A percentile compares a stretch with the other conserved stretches of the same genome.
Conservation (phyloP, 2,888 invertebrate genomes). For the Caenorhabditis afra region DNA sequence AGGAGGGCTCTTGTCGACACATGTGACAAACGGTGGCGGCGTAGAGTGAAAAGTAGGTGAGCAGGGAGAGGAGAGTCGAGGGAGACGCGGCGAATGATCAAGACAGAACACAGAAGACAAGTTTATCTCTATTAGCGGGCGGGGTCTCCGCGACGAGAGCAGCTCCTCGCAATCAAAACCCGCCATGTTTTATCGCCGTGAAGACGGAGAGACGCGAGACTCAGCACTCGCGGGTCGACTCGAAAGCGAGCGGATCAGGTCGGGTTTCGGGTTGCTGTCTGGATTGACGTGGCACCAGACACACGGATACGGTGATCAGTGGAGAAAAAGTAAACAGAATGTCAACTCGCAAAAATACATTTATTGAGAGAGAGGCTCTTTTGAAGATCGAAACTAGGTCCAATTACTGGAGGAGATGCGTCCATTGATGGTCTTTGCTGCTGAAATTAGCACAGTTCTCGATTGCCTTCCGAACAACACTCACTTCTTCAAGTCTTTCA, state of each 20-base stretch:
- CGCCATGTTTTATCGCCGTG: constrained; percentile 43
- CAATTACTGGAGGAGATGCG: constrained; percentile 30
- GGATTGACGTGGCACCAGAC: constrained; percentile 19
- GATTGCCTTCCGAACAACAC: not conserved
- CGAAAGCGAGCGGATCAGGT: constrained; percentile 20
- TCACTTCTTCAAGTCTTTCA: constrained; percentile 65
- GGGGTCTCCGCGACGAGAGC: constrained; percentile 2
- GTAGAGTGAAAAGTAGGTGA: constrained; percentile 30
- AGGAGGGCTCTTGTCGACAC: constrained; percentile 46
- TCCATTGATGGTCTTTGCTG: constrained; percentile 53
- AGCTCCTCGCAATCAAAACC: constrained; percentile 41
- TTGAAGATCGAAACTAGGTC: not conserved
- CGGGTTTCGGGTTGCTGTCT: constrained; percentile 25
- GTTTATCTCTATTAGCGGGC: constrained; percentile 40
- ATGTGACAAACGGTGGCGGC: constrained; percentile 50
- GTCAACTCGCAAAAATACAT: not conserved
- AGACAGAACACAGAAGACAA: constrained; percentile 34
- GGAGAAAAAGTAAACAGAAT: not conserved
- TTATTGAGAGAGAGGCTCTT: too few relatives aligned
- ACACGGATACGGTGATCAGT: too few relatives aligned
- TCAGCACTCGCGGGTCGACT: constrained; percentile 8
- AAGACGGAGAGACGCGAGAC: not conserved
- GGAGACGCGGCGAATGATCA: constrained; percentile 14
- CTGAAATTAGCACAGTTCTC: constrained; percentile 9
- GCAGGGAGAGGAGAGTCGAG: constrained; percentile 18